Evolutionary conservation across 2,797 vertebrate species (phyloP), one percentile per base, ranked within the genome.

Genomic region (Scyliorhinus canicula): DNA sequence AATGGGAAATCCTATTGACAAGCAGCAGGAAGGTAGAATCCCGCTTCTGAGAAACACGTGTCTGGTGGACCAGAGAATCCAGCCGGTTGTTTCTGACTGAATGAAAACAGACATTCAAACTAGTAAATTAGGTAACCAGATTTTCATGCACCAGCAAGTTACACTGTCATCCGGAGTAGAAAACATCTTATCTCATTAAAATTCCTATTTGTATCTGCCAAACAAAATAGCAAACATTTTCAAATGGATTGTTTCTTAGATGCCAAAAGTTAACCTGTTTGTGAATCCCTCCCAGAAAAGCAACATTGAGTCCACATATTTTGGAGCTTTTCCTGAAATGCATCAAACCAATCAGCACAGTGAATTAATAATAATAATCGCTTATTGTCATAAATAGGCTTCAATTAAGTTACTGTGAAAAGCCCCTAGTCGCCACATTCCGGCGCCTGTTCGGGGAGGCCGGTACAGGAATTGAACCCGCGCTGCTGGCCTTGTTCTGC

Each of bases 131-230:
- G 44, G 28, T 67, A 71, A 52, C 63, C n/a, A 69, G 26, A 50
- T 71, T 50, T 71, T 69, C 47, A 50, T 52, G 31, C 44, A 52
- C 24, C 47, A 16, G 24, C 91, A 93, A 44, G 24, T 44, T 93
- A 93, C 67, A 65, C 26, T 50, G 63, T 67, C 9, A 24, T 5
- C n/a, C 26, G 93, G 47, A 47, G 50, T 71, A 35, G 65, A 69
- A 69, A 44, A 52, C 9, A 63, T 19, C 21, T 91, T 31, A 67
- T 71, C 65, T 93, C 65, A 93, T 93, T 93, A 52, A 71, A 47
- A 93, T 93, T 67, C 93, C 44, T 3, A 71, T 52, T 52, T 52
- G 52, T 71, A 71, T 93, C 93, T 65, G 57, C 71, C 65, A 93
- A 93, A 71, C 6, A 11, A 31, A 69, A 35, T 52, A 3, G 19